Conservation (phyloP, 2,888 invertebrate genomes). For the Mamestra brassicae region DNA sequence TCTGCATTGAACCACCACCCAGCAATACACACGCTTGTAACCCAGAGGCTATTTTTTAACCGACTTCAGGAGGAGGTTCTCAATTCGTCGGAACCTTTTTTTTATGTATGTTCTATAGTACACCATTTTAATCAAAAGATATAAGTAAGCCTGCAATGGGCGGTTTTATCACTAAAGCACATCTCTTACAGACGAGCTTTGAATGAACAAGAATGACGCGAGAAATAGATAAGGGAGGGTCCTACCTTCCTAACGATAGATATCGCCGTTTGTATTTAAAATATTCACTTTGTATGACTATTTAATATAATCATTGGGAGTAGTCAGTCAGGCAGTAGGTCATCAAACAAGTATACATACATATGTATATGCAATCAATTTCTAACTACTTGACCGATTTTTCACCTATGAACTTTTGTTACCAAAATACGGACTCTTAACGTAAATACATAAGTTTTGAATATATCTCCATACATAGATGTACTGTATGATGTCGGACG, state of each 20-base stretch:
- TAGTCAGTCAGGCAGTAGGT: neutral
- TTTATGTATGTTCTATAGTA: neutral
- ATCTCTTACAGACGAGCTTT: slow-evolving; percentile 15
- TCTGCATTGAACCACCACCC: neutral
- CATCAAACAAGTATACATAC: neutral
- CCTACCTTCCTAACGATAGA: neutral
- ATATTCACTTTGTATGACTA: neutral
- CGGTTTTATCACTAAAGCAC: slow-evolving; percentile 6
- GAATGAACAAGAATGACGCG: slow-evolving; percentile 1
- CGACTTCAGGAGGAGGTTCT: no score
- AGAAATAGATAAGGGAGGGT: slow-evolving; percentile 12
- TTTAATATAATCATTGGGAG: neutral
- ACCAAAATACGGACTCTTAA: no score
- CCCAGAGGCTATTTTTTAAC: neutral
- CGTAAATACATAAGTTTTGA: no score
- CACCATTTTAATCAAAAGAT: neutral
- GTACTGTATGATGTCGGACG: no score
- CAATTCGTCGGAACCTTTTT: no score
- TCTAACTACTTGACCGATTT: no score
- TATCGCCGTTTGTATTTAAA: neutral
- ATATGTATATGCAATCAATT: no score
- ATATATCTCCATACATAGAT: no score
- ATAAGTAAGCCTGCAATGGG: neutral
- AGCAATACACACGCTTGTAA: neutral
- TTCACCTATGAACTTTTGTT: no score